Evolutionary conservation across 2,888 invertebrate genomes (phyloP), one percentile per base, ranked within the genome.

Genomic region (Callosobruchus maculatus): DNA sequence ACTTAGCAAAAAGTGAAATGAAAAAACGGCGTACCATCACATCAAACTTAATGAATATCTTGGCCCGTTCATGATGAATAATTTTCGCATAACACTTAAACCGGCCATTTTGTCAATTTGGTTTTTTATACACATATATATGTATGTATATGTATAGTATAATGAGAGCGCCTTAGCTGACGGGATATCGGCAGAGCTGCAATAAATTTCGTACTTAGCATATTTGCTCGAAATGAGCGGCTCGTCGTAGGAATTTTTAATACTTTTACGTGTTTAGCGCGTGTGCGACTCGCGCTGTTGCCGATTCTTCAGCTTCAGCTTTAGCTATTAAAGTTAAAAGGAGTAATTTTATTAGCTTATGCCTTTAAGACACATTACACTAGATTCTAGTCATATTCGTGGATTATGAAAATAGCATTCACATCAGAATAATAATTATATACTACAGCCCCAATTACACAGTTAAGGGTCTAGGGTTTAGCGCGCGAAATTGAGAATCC

Each of bases 191-290:
- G 49, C 49, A 49, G 49, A 49, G 49, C 1, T 5, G 68, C 72
- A 72, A 72, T 72, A 73, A 75, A 75, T 73, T 73, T 49, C 70
- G 72, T 70, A 70, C 71, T 75, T 73, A 73, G 76, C 78, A 76
- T 77, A 77, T 79, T 78, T 72, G 72, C 75, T 30, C 76, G 75
- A 78, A 79, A 77, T 21, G 74, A 74, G 72, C 72, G 74, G 77
- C 73, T 76, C 77, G 78, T 76, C 79, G 74, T 73, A 75, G 79
- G 80, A 82, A 82, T 81, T 81, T 81, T 81, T 77, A 80, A 80
- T 77, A 76, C 77, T 79, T 79, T 80, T 80, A 77, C 73, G 77
- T 78, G 79, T 79, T 77, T 77, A 78, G 80, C 79, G 82, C 83
- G 83, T 82, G 49, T 49, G 49, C 49, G 13, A 7, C 1, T 13